phyloP scores from a whole-genome alignment of 2,113 vertebrate genomes.

The Perccottus glenii region DNA sequence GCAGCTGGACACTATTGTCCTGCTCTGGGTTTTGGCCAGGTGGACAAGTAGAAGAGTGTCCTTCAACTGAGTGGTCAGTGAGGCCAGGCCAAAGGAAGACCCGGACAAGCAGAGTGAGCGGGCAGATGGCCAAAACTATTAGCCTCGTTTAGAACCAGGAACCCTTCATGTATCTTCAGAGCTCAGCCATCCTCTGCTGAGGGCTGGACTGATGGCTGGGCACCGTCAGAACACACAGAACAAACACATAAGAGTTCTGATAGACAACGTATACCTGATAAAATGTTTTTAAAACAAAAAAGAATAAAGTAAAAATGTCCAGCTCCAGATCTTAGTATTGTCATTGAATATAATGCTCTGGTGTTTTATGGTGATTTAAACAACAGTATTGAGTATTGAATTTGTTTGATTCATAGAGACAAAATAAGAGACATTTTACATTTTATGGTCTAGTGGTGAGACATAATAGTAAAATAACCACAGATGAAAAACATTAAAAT shows the following conservation, averaged over 20 bases:
- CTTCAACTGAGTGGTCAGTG: constrained; percentile 69
- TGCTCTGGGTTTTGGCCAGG: constrained; percentile 34
- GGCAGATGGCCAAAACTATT: constrained; percentile 69
- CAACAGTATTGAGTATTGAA: no score
- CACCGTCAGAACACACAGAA: not conserved
- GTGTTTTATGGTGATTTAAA: no score
- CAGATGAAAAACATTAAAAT: constrained; percentile 20
- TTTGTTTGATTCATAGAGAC: no score
- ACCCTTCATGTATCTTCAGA: constrained; percentile 47
- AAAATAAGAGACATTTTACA: not conserved
- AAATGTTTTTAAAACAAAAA: no score
- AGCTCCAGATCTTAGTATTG: no score
- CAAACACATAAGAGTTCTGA: not conserved
- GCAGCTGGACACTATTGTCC: constrained; percentile 14
- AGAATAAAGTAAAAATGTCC: no score
- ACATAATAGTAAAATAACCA: constrained; percentile 26
- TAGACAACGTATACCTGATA: no score
- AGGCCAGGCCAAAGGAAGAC: constrained; percentile 38
- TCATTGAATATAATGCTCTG: no score
- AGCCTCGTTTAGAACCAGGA: constrained; percentile 56
- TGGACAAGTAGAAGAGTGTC: constrained; percentile 57
- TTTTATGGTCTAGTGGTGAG: constrained; percentile 5
- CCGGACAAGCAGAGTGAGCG: constrained; percentile 30
- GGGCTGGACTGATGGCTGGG: constrained; percentile 12
- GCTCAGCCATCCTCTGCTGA: constrained; percentile 38